Conservation (phyloP, 35 echinoderm and acorn worm species). For the Apostichopus japonicus region DNA sequence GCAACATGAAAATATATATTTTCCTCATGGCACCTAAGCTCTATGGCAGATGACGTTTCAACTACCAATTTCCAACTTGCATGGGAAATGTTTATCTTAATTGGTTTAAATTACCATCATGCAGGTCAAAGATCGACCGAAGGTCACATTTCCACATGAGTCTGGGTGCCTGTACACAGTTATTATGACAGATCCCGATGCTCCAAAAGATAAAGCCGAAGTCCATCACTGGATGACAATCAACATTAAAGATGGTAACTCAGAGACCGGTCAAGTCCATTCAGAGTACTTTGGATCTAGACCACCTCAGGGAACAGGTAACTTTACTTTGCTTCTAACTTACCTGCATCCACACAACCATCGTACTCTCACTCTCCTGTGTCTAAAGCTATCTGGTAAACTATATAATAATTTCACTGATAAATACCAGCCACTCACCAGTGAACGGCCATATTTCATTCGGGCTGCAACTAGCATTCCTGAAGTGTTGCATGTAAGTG, state of each 20-base stretch:
- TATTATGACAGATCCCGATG: conserved; percentile 75
- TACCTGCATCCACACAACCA: too few relatives aligned
- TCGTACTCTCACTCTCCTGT: too few relatives aligned
- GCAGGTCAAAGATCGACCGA: conserved; percentile 52
- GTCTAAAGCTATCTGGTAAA: too few relatives aligned
- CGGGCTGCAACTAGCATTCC: too few relatives aligned
- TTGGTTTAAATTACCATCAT: background rate
- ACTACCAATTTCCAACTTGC: too few relatives aligned
- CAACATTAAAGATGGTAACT: conserved; percentile 46
- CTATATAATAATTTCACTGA: too few relatives aligned
- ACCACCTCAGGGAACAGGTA: conserved; percentile 84
- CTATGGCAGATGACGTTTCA: too few relatives aligned
- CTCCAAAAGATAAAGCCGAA: conserved; percentile 62
- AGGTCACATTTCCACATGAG: conserved; percentile 51
- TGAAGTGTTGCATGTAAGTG: too few relatives aligned
- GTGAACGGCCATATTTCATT: too few relatives aligned
- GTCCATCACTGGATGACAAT: conserved; percentile 69
- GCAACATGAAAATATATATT: background rate
- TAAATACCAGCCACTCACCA: too few relatives aligned
- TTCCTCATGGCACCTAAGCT: too few relatives aligned
- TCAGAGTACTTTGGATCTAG: conserved; percentile 88
- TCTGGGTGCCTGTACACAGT: conserved; percentile 53
- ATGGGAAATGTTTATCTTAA: too few relatives aligned
- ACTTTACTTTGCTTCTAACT: background rate
- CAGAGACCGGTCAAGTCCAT: conserved; percentile 46